Percentiles rank a stretch among this genome's conserved stretches.
Conservation (phyloP, 2,888 invertebrate species). For the Anoplius nigerrimus region DNA sequence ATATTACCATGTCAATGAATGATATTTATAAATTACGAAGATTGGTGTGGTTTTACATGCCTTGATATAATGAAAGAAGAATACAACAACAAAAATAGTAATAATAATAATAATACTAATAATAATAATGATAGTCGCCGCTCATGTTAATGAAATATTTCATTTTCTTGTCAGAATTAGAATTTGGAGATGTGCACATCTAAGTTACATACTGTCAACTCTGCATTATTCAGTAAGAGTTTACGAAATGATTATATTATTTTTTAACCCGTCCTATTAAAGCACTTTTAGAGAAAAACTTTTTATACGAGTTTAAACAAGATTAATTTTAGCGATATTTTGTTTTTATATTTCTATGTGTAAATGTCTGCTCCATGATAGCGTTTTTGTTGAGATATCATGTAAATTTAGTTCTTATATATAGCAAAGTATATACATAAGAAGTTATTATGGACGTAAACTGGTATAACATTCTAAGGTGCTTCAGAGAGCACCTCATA, state of each 20-base stretch:
- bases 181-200: slow-evolving; percentile 31
- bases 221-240: slow-evolving; percentile 35
- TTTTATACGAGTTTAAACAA: slow-evolving; percentile 67
- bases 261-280: slow-evolving; percentile 64
- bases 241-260: slow-evolving; percentile 43
- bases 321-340: slow-evolving; percentile 67
- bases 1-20: slow-evolving; percentile 46
- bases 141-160: slow-evolving; percentile 40
- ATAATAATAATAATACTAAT: slow-evolving; percentile 4
- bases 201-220: slow-evolving; percentile 36
- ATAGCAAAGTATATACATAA: slow-evolving; percentile 53
- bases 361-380: slow-evolving; percentile 72
- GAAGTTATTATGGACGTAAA: slow-evolving; percentile 59
- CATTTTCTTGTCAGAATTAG: slow-evolving; percentile 32
- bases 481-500: slow-evolving; percentile 40
- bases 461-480: slow-evolving; percentile 51
- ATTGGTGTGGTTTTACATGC: slow-evolving; percentile 67
- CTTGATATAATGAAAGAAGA: slow-evolving; percentile 48
- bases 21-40: slow-evolving; percentile 51
- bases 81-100: neutral
- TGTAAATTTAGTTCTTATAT: slow-evolving; percentile 71
- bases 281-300: slow-evolving; percentile 51
- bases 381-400: slow-evolving; percentile 73
- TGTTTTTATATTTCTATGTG: slow-evolving; percentile 72
- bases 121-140: slow-evolving; percentile 38